Evolutionary conservation across 1,140 invertebrate genomes (phyloP).

Genomic region (Ephestia elutella): DNA sequence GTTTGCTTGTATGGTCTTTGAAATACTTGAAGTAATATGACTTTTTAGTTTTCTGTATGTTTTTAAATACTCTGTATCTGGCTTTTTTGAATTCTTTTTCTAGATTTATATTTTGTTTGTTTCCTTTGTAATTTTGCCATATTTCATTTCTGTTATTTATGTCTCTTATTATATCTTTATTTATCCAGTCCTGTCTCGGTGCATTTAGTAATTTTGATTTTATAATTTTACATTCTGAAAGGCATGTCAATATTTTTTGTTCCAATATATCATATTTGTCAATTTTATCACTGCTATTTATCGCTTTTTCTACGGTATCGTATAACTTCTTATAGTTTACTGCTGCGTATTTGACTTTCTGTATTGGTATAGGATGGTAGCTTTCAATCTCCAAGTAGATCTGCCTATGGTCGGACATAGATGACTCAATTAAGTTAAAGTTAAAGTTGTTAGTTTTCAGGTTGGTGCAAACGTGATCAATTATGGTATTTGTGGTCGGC

Average conservation of each 20-base stretch:
- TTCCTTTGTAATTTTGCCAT: not conserved
- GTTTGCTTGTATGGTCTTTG: constrained; percentile 13
- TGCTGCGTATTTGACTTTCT: not conserved
- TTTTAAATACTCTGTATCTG: not conserved
- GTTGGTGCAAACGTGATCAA: constrained; percentile 21
- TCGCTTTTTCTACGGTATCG: not conserved
- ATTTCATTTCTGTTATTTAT: not conserved
- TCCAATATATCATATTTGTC: too few species aligned
- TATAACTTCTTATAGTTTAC: not conserved
- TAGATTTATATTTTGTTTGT: not conserved
- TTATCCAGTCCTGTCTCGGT: not conserved
- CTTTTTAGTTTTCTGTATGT: not conserved
- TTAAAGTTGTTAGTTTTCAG: constrained; percentile 15
- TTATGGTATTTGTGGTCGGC: constrained; percentile 11
- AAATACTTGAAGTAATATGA: constrained; percentile 22
- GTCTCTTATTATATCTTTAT: not conserved
- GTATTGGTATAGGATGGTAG: not conserved
- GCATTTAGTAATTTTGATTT: not conserved
- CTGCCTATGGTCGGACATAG: constrained; percentile 19
- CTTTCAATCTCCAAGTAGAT: constrained; percentile 8
- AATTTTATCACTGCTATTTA: too few species aligned
- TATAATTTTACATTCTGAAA: not conserved
- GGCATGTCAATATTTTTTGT: too few species aligned
- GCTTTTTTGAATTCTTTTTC: not conserved
- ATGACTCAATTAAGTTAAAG: constrained; percentile 14